Evolutionary conservation across 2,113 vertebrate species (phyloP).

Genomic region (Coracopsis vasa): DNA sequence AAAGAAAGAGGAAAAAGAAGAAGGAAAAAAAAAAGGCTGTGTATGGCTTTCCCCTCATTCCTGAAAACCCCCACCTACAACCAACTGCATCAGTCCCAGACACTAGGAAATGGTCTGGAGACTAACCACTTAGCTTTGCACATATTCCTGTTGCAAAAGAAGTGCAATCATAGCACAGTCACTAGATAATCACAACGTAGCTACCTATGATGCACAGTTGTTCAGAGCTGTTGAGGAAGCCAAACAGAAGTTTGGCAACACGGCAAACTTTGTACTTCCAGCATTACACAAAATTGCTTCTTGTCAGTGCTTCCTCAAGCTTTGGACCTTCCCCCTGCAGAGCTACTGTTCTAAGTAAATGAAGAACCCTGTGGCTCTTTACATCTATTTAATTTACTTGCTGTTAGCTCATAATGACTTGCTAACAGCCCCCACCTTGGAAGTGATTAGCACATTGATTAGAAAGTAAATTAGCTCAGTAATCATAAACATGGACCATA

Average conservation of each 20-base stretch:
- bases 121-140: background rate
- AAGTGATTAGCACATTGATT: background rate
- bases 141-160: background rate
- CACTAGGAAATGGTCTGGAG: rapidly evolving
- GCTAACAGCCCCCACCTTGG: background rate
- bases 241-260: background rate
- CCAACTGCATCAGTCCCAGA: background rate
- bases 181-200: background rate
- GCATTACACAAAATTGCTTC: background rate
- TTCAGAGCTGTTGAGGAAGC: background rate
- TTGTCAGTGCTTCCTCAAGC: background rate
- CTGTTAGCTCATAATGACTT: background rate
- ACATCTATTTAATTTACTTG: background rate
- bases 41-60: background rate
- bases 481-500: background rate
- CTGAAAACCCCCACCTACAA: background rate
- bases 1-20: background rate
- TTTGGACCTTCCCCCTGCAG: background rate
- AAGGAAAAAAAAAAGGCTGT: rapidly evolving
- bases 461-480: constrained; percentile 1
- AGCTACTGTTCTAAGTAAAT: background rate
- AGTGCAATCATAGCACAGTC: background rate
- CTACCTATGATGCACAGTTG: background rate
- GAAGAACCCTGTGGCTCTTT: background rate
- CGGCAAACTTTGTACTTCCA: background rate